These are phyloP conservation scores for Crotalus helleri DNA, from an alignment of 2,113 vertebrate genomes.

Conservation along the genomic window DNA sequence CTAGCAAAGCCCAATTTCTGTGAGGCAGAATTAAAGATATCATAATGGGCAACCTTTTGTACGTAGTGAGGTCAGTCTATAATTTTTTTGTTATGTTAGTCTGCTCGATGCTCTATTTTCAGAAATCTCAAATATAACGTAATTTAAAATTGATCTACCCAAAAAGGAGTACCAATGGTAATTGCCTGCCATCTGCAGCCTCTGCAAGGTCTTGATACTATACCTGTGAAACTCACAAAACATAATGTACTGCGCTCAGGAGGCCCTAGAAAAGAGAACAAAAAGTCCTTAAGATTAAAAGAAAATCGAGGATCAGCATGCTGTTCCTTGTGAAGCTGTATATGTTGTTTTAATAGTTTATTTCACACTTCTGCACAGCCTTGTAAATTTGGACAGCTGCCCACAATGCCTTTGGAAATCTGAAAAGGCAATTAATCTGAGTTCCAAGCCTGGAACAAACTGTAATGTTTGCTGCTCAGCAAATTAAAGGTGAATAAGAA, in stretches of 20 bases:
- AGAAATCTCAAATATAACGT: conserved; percentile 14
- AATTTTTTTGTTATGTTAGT: neutral
- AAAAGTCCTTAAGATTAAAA: conserved; percentile 20
- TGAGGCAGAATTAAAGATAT: neutral
- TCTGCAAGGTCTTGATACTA: neutral
- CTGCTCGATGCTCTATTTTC: neutral
- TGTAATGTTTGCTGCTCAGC: neutral
- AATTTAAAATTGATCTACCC: conserved; percentile 21
- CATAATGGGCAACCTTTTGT: neutral
- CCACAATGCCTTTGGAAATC: neutral
- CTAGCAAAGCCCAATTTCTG: neutral
- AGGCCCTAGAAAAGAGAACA: conserved; percentile 5
- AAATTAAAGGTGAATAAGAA: neutral
- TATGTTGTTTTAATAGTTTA: conserved; percentile 5
- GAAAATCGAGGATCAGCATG: neutral
- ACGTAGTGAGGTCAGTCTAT: conserved; percentile 12
- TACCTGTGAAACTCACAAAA: neutral
- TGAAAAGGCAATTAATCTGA: neutral
- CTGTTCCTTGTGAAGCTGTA: neutral
- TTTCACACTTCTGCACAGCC: neutral
- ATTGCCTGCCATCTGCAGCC: neutral
- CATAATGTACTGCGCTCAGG: neutral
- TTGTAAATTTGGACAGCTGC: neutral
- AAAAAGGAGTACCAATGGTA: neutral
- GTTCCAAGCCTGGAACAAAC: neutral